A percentile compares a stretch with the other conserved stretches of the same genome.
These are phyloP conservation scores for Serripes groenlandicus DNA, from an alignment of 2,888 invertebrate genomes.

Conservation along the genomic window DNA sequence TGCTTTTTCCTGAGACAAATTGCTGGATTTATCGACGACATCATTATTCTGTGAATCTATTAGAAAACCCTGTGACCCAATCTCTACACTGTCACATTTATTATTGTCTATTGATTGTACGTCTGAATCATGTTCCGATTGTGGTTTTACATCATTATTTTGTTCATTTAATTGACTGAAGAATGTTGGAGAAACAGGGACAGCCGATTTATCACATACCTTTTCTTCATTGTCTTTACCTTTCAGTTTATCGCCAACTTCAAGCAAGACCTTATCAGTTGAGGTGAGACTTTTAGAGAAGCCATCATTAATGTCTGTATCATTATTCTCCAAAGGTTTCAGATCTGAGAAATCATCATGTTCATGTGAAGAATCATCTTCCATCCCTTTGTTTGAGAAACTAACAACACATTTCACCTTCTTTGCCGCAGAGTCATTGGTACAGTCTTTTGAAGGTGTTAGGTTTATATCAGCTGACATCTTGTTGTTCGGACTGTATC, in stretches of 20 bases:
- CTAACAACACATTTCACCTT: slow-evolving; percentile 21
- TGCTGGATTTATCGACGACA: neutral
- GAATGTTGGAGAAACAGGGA: slow-evolving; percentile 12
- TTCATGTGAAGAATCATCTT: slow-evolving; percentile 53
- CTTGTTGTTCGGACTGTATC: slow-evolving; percentile 64
- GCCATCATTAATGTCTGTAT: slow-evolving; percentile 11
- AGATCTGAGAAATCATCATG: slow-evolving; percentile 74
- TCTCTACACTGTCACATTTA: neutral
- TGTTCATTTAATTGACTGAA: slow-evolving; percentile 21
- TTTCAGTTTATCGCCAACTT: neutral
- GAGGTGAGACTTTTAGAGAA: slow-evolving; percentile 33
- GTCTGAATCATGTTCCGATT: neutral
- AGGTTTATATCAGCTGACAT: neutral
- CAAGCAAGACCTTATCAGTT: slow-evolving; percentile 31
- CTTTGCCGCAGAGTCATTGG: neutral
- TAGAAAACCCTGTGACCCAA: slow-evolving; percentile 9
- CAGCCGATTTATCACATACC: neutral
- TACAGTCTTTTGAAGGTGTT: neutral
- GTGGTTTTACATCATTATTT: neutral
- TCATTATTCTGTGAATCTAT: neutral
- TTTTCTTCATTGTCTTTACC: neutral
- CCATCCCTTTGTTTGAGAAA: neutral
- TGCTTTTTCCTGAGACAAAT: slow-evolving; percentile 25
- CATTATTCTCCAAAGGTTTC: slow-evolving; percentile 63
- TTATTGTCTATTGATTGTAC: neutral